A percentile compares a stretch with the other conserved stretches of the same genome.
Conservation (phyloP, 2,888 invertebrate genomes). For the Linnaemya vulpina region DNA sequence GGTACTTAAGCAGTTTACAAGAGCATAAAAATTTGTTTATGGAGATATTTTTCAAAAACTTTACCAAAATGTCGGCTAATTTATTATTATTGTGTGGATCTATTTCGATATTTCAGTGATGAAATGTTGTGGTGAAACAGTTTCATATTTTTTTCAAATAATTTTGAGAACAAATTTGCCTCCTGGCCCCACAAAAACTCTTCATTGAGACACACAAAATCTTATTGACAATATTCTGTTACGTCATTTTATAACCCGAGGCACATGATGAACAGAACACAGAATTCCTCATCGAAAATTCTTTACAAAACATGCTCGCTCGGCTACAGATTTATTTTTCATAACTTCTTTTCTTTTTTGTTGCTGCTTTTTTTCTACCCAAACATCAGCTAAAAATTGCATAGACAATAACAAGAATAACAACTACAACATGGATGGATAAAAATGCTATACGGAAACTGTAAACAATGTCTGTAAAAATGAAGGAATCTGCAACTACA, state of each 20-base stretch:
- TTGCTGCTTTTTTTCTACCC: conserved; percentile 11
- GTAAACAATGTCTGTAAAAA: conserved; percentile 56
- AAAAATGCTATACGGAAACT: conserved; percentile 56
- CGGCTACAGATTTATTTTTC: conserved; percentile 40
- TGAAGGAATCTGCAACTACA: conserved; percentile 31
- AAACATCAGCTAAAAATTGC: conserved; percentile 31
- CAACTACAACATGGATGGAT: conserved; percentile 5
- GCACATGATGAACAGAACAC: too few relatives aligned
- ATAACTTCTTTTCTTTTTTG: background rate
- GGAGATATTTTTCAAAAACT: background rate
- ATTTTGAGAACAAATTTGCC: background rate
- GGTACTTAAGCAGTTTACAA: background rate
- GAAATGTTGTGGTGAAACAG: background rate
- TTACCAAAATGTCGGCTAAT: background rate
- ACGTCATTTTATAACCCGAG: conserved; percentile 40
- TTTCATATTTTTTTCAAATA: background rate
- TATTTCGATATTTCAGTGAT: background rate
- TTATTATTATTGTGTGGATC: background rate
- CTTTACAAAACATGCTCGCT: background rate
- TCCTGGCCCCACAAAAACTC: background rate
- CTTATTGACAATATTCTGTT: conserved; percentile 37
- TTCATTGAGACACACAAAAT: background rate
- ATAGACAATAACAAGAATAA: conserved; percentile 28
- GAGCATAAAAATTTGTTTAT: background rate
- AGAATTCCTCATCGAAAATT: conserved; percentile 30